Conservation (phyloP, 2,113 vertebrate genomes). For the Otocyon megalotis region DNA sequence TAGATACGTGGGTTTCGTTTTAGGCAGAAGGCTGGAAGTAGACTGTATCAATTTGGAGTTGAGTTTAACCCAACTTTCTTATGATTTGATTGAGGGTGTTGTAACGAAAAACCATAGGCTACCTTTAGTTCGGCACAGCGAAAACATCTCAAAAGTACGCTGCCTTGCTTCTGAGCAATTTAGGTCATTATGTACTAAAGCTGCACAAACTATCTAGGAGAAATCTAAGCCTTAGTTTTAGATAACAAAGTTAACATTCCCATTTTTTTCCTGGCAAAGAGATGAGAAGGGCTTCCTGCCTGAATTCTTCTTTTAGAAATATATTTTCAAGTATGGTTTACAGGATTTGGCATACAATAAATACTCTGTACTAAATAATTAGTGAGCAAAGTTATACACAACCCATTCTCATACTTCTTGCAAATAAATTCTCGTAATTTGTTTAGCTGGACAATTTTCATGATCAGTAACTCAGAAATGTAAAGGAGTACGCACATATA, state of each 20-base stretch:
- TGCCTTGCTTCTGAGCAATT: conserved; percentile 67
- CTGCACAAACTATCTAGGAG: conserved; percentile 69
- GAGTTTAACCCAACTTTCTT: conserved; percentile 57
- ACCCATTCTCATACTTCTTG: neutral
- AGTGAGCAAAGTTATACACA: conserved; percentile 48
- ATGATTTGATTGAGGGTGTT: conserved; percentile 56
- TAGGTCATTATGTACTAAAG: conserved; percentile 65
- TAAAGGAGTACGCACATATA: neutral
- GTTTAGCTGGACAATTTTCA: conserved; percentile 39
- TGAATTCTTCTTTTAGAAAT: conserved; percentile 46
- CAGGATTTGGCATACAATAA: conserved; percentile 35
- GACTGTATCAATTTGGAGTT: conserved; percentile 6
- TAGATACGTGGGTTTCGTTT: conserved; percentile 45
- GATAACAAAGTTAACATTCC: conserved; percentile 79
- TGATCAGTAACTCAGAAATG: conserved; percentile 22
- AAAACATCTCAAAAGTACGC: conserved; percentile 53
- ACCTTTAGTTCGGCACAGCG: neutral
- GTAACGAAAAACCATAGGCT: conserved; percentile 38
- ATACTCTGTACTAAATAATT: conserved; percentile 53
- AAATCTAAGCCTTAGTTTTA: conserved; percentile 80
- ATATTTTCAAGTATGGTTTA: conserved; percentile 70
- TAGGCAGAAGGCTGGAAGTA: conserved; percentile 39
- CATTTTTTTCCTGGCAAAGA: conserved; percentile 44
- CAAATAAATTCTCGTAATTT: conserved; percentile 48
- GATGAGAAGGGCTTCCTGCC: conserved; percentile 48